Conservation (phyloP, 1,140 invertebrate species). For the silkworm (Bombyx mori) region DNA sequence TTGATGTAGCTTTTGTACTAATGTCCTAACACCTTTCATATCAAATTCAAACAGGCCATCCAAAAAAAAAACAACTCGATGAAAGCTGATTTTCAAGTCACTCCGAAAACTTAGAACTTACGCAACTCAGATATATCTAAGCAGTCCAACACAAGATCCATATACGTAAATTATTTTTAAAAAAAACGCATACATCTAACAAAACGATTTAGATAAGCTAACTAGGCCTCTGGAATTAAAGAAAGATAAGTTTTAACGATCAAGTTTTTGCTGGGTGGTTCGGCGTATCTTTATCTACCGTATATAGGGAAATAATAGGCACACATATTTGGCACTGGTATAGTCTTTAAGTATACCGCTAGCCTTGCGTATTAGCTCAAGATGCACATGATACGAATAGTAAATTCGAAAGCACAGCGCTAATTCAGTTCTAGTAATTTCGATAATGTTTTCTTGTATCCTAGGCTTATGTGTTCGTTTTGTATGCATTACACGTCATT, state of each 20-base stretch:
- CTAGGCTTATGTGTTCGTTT: too few species aligned
- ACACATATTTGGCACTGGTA: conserved; percentile 60
- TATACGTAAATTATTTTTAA: not conserved
- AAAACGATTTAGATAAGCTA: conserved; percentile 19
- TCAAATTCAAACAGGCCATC: too few species aligned
- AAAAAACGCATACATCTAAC: not conserved
- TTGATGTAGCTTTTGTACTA: too few species aligned
- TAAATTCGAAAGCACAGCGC: conserved; percentile 18
- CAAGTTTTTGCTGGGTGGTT: conserved; percentile 30
- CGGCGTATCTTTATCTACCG: conserved; percentile 41
- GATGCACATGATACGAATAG: conserved; percentile 39
- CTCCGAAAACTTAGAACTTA: too few species aligned
- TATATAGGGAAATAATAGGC: conserved; percentile 50
- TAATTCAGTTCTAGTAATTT: conserved; percentile 3
- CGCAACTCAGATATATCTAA: too few species aligned
- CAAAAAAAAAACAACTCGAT: too few species aligned
- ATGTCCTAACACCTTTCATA: too few species aligned
- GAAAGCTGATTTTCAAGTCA: too few species aligned
- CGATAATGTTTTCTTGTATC: conserved; percentile 10
- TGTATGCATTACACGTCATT: too few species aligned
- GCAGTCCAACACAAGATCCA: too few species aligned
- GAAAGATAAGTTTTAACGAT: conserved; percentile 24
- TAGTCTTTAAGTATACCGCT: conserved; percentile 50
- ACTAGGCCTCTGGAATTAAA: conserved; percentile 28
- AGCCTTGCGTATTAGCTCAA: conserved; percentile 45